phyloP scores from a whole-genome alignment of 2,888 invertebrate species.

The Phyllotreta cruciferae region DNA sequence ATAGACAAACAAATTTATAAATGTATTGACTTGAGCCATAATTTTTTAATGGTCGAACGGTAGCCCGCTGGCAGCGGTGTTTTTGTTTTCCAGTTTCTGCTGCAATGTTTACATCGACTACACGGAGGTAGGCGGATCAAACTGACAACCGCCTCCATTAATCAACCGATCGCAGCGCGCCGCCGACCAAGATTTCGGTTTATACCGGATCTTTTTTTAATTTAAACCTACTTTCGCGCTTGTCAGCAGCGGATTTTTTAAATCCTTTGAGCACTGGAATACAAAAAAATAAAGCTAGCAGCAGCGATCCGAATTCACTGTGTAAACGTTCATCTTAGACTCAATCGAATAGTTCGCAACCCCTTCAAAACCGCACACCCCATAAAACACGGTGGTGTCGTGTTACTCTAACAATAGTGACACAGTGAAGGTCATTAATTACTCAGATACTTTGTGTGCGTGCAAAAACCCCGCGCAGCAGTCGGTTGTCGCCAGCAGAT shows the following conservation, averaged over 20 bases:
- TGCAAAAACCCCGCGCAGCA: conserved; percentile 27
- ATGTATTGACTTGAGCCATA: conserved; percentile 32
- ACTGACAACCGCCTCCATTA: conserved; percentile 22
- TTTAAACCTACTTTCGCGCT: too few species aligned
- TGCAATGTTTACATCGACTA: conserved; percentile 26
- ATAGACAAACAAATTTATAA: conserved; percentile 32
- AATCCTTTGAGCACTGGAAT: too few species aligned
- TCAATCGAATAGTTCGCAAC: conserved; percentile 28
- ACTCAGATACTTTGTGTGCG: conserved; percentile 28
- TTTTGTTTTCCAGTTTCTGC: conserved; percentile 25
- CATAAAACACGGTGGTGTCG: conserved; percentile 38
- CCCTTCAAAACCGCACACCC: conserved; percentile 37
- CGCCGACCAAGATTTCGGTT: conserved; percentile 6
- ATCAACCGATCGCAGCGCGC: conserved; percentile 8
- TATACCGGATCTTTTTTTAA: not conserved
- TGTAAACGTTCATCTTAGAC: conserved; percentile 17
- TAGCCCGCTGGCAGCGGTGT: conserved; percentile 9
- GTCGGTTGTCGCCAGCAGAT: conserved; percentile 30
- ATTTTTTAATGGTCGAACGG: conserved; percentile 29
- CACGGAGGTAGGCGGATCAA: conserved; percentile 24
- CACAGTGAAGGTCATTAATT: conserved; percentile 34
- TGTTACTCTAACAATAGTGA: conserved; percentile 35
- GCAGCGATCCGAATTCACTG: not conserved
- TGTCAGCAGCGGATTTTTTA: too few species aligned
- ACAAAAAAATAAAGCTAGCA: too few species aligned